phyloP scores from a whole-genome alignment of 2,888 invertebrate genomes.

The Lycophotia porphyrea region DNA sequence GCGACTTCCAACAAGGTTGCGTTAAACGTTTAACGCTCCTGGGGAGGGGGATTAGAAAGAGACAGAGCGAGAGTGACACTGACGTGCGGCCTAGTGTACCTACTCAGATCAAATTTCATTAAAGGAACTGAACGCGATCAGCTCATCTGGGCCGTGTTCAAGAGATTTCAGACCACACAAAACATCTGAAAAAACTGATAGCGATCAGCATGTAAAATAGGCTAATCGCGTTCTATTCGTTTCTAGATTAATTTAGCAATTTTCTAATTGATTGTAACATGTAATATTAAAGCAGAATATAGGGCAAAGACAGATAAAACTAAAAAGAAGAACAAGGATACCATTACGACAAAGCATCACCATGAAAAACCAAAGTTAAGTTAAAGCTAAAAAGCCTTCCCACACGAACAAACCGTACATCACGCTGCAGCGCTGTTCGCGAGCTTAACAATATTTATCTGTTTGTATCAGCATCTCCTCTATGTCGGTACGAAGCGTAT shows the following conservation, averaged over 20 bases:
- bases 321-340: neutral
- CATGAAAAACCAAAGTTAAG: neutral
- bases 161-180: neutral
- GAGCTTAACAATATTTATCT: slow-evolving; percentile 44
- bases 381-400: neutral
- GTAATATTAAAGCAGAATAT: neutral
- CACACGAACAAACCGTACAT: slow-evolving; percentile 31
- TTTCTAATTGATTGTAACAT: neutral
- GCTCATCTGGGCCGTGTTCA: neutral
- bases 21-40: too few relatives aligned
- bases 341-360: neutral
- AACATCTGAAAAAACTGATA: neutral
- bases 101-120: neutral
- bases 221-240: too few relatives aligned
- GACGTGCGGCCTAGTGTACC: too few relatives aligned
- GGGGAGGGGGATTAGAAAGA: too few relatives aligned
- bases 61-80: too few relatives aligned
- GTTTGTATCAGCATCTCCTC: slow-evolving; percentile 53
- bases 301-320: too few relatives aligned
- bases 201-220: too few relatives aligned
- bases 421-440: slow-evolving; percentile 34
- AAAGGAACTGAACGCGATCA: neutral
- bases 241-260: neutral
- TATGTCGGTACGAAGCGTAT: slow-evolving; percentile 64
- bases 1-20: too few relatives aligned